Percentiles rank a stretch among this genome's conserved stretches.
Evolutionary conservation across 2,113 vertebrate genomes (phyloP).

Genomic region (Gallinago jamesoni): DNA sequence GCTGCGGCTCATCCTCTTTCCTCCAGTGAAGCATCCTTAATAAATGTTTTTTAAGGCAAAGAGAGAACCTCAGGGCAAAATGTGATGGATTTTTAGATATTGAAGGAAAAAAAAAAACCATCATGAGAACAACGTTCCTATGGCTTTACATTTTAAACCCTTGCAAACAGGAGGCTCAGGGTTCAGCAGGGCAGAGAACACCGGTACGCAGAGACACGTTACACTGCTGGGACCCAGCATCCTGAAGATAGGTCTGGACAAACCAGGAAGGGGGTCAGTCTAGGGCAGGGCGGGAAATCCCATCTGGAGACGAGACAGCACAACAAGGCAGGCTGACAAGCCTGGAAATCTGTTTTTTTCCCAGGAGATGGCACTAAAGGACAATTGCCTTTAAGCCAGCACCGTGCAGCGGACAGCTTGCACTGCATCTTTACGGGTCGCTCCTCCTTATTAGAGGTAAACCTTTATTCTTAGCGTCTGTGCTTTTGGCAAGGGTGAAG

Average conservation of each 20-base stretch:
- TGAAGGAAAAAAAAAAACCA: neutral
- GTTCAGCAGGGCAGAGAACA: neutral
- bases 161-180: neutral
- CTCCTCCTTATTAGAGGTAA: neutral
- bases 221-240: neutral
- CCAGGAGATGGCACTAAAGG: slow-evolving; percentile 67
- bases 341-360: neutral
- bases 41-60: neutral
- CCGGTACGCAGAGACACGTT: neutral
- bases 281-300: neutral
- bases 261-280: neutral
- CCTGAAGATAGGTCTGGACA: neutral
- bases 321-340: neutral
- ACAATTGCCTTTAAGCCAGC: neutral
- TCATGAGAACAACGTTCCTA: neutral
- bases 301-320: neutral
- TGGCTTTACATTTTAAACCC: neutral
- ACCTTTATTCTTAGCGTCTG: neutral
- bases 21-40: neutral
- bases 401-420: neutral
- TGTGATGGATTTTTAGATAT: neutral
- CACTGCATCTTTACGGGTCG: neutral
- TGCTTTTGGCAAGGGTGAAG: neutral
- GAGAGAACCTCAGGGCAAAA: neutral
- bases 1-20: accelerated